Evolutionary conservation across 2,113 vertebrate species (phyloP).

Genomic region (Speoplatyrhinus poulsoni): DNA sequence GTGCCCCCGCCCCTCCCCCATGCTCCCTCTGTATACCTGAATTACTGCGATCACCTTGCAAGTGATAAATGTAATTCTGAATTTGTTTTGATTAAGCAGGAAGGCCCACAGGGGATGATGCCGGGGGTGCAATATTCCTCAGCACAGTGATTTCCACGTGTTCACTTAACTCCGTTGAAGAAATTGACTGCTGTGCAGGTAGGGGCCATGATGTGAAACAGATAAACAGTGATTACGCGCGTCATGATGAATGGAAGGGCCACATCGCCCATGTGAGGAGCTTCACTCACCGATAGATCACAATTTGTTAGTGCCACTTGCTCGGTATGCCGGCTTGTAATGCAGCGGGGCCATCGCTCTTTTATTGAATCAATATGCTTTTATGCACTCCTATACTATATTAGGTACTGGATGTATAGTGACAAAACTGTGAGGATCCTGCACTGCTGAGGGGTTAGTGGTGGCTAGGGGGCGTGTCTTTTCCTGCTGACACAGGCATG

Average conservation of each 20-base stretch:
- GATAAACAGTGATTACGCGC: slow-evolving; percentile 74
- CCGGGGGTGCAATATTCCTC: slow-evolving; percentile 26
- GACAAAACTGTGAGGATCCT: no score
- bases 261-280: slow-evolving; percentile 55
- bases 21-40: slow-evolving; percentile 11
- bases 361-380: slow-evolving; percentile 62
- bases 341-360: slow-evolving; percentile 35
- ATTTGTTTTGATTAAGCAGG: slow-evolving; percentile 31
- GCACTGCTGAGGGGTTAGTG: no score
- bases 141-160: slow-evolving; percentile 42
- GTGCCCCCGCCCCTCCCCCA: not conserved
- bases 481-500: no score
- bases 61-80: slow-evolving; percentile 43
- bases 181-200: slow-evolving; percentile 64
- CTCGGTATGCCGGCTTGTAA: slow-evolving; percentile 42
- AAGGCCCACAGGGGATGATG: slow-evolving; percentile 4
- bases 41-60: slow-evolving; percentile 30
- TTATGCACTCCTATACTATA: slow-evolving; percentile 51
- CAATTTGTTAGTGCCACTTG: slow-evolving; percentile 68
- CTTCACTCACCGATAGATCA: slow-evolving; percentile 72
- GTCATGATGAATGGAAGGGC: slow-evolving; percentile 70
- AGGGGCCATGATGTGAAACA: slow-evolving; percentile 66
- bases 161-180: slow-evolving; percentile 55
- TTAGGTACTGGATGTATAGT: slow-evolving; percentile 41
- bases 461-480: no score